These are phyloP conservation scores for Boulengeromyrus knoepffleri DNA, from an alignment of 2,113 vertebrate species.

Conservation along the genomic window DNA sequence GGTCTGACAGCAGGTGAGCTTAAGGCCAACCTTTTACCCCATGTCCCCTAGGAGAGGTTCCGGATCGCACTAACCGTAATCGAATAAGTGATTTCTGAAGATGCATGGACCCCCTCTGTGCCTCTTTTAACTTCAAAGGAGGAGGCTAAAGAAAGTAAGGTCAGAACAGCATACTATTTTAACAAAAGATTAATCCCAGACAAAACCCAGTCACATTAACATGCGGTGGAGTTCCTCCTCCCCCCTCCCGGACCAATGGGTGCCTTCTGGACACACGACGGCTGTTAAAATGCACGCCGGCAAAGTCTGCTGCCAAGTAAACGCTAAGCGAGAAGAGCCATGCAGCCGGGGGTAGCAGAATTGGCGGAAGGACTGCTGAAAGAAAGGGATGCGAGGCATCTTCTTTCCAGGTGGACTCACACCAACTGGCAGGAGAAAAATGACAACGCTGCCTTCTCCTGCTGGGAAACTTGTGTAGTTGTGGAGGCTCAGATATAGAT, in stretches of 20 bases:
- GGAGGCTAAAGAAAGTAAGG: neutral
- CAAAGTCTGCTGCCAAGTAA: neutral
- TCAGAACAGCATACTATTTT: neutral
- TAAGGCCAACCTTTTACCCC: neutral
- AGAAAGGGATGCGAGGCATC: neutral
- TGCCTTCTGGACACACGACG: neutral
- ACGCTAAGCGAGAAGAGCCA: neutral
- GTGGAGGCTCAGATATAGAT: neutral
- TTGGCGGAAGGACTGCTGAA: neutral
- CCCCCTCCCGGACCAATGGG: neutral
- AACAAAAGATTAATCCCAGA: neutral
- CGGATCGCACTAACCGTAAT: too few species aligned
- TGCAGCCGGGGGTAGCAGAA: neutral
- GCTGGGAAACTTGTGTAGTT: neutral
- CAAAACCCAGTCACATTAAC: neutral
- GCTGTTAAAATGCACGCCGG: neutral
- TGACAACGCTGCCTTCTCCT: neutral
- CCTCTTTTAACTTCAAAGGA: neutral
- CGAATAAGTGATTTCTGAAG: neutral
- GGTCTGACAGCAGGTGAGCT: neutral
- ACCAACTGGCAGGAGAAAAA: neutral
- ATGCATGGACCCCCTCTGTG: neutral
- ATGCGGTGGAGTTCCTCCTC: neutral
- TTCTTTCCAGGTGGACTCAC: neutral
- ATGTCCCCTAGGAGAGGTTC: neutral